phyloP scores from a whole-genome alignment of 1,140 invertebrate species.

The Neocloeon triangulifer region DNA sequence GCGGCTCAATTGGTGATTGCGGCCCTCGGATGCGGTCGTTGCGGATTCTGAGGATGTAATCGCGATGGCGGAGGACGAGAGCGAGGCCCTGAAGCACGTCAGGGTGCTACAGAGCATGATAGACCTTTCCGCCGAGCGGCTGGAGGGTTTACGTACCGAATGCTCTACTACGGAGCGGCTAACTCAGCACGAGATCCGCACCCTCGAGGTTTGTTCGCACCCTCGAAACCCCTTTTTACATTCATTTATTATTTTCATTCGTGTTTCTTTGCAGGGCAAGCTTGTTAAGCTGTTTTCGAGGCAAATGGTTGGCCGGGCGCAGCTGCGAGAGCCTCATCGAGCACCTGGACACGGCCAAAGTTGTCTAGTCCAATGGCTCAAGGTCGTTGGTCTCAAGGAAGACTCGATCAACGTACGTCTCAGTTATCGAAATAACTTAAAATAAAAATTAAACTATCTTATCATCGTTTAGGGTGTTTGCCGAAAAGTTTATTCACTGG shows the following conservation, averaged over 20 bases:
- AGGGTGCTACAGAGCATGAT: constrained; percentile 75
- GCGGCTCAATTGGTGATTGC: no score
- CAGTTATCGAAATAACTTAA: no score
- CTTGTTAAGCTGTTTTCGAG: constrained; percentile 80
- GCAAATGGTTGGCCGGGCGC: constrained; percentile 65
- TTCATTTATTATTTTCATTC: constrained; percentile 1
- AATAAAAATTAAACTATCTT: no score
- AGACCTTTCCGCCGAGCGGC: constrained; percentile 74
- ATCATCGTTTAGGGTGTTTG: constrained; percentile 29
- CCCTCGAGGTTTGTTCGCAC: constrained; percentile 50
- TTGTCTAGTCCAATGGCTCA: constrained; percentile 70
- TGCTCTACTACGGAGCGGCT: constrained; percentile 78
- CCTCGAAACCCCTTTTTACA: background rate
- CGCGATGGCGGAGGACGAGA: constrained; percentile 21
- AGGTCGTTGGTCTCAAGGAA: constrained; percentile 60
- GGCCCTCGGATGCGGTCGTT: no score
- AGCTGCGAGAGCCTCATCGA: constrained; percentile 31
- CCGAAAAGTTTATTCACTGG: constrained; percentile 38
- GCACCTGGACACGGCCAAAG: constrained; percentile 42
- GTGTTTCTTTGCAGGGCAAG: constrained; percentile 50
- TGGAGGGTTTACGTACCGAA: constrained; percentile 75
- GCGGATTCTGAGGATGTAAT: background rate
- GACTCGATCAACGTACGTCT: constrained; percentile 40
- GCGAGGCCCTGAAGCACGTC: constrained; percentile 27
- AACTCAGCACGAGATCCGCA: constrained; percentile 86